Evolutionary conservation across 2,888 invertebrate species (phyloP).

Genomic region (Drosophila anceps): DNA sequence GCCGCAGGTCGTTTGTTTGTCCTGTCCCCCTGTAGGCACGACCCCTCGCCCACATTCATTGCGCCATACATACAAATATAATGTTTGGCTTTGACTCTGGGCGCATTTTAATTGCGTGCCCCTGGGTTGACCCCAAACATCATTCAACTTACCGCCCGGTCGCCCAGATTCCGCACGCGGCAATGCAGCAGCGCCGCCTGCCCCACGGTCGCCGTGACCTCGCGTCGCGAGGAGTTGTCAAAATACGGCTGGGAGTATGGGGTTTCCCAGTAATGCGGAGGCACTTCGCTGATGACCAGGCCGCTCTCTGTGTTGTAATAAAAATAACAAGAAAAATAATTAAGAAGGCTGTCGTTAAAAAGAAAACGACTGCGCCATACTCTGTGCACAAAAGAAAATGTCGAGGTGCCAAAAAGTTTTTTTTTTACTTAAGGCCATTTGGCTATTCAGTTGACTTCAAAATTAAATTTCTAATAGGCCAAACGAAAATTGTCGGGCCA

Average conservation of each 20-base stretch:
- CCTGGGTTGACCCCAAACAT: conserved; percentile 32
- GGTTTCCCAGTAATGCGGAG: conserved; percentile 85
- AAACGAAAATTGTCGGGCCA: not conserved
- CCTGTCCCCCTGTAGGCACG: not conserved
- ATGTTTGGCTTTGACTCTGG: conserved; percentile 55
- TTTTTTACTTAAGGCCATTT: not conserved
- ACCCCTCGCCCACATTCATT: not conserved
- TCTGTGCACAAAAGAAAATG: conserved; percentile 5
- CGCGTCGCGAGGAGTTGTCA: conserved; percentile 93
- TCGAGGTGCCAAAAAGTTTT: conserved; percentile 2
- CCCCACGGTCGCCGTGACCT: conserved; percentile 94
- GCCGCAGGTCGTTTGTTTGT: conserved; percentile 77
- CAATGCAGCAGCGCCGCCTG: conserved; percentile 94
- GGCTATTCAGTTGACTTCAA: not conserved
- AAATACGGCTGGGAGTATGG: conserved; percentile 95
- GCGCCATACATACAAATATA: conserved; percentile 49
- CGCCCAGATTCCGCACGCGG: conserved; percentile 93
- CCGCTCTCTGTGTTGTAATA: conserved; percentile 79
- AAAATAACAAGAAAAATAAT: conserved; percentile 20
- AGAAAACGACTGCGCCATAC: conserved; percentile 5
- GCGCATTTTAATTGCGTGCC: conserved; percentile 69
- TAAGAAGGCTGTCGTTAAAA: conserved; percentile 12
- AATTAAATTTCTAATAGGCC: not conserved
- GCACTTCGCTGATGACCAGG: conserved; percentile 84
- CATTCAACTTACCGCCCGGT: conserved; percentile 91